Percentiles rank a stretch among this genome's conserved stretches.
Conservation (phyloP, 2,113 vertebrate species). For the Labrus mixtus region DNA sequence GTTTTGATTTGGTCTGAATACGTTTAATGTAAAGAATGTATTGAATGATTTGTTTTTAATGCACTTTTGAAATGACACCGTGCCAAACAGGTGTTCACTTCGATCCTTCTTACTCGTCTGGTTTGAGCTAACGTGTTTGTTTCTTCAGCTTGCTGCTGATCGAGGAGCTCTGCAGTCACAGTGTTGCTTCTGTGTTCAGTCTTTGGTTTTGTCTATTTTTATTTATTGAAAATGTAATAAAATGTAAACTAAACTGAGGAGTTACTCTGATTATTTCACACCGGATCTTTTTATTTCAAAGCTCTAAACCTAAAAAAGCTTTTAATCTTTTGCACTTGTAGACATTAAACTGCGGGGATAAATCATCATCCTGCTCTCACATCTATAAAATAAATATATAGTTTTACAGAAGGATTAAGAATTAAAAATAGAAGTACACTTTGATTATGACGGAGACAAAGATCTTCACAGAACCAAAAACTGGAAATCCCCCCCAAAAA, state of each 20-base stretch:
- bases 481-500: too few species aligned
- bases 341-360: too few species aligned
- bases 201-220: neutral
- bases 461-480: too few species aligned
- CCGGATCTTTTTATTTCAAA: too few species aligned
- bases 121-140: neutral
- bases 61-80: slow-evolving; percentile 18
- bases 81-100: neutral
- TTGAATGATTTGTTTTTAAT: slow-evolving; percentile 1
- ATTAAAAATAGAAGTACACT: too few species aligned
- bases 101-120: neutral
- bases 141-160: slow-evolving; percentile 45
- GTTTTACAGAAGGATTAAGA: too few species aligned
- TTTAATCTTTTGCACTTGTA: too few species aligned
- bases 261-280: too few species aligned
- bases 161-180: slow-evolving; percentile 7
- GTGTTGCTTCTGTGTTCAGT: neutral
- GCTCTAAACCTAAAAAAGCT: too few species aligned
- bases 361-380: too few species aligned
- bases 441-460: too few species aligned
- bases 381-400: too few species aligned
- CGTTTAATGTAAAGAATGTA: neutral
- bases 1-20: neutral
- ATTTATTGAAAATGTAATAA: slow-evolving; percentile 55
- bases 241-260: neutral